These are phyloP conservation scores for Urophycis tenuis DNA, from an alignment of 2,797 vertebrate species.

Conservation along the genomic window DNA sequence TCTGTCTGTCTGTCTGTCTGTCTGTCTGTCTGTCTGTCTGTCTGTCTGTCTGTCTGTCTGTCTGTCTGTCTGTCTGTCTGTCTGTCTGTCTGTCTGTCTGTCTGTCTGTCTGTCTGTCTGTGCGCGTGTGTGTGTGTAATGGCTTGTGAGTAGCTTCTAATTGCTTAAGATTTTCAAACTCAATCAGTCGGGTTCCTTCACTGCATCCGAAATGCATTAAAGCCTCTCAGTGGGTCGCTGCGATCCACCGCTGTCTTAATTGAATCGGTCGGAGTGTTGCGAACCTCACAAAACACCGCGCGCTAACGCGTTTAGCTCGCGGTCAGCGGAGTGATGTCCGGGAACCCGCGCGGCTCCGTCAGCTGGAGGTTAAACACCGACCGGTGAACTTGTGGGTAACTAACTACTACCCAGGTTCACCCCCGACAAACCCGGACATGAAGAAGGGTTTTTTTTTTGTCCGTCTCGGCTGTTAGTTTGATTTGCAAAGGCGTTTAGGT, in stretches of 20 bases:
- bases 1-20: neutral
- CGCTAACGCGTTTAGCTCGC: neutral
- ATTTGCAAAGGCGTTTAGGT: no score
- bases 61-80: neutral
- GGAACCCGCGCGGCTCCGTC: neutral
- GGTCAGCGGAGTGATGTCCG: neutral
- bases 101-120: neutral
- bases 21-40: neutral
- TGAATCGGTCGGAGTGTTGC: neutral
- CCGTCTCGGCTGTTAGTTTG: no score
- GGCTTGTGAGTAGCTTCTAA: neutral
- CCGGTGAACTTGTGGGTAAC: neutral
- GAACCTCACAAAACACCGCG: no score
- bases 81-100: neutral
- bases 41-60: neutral
- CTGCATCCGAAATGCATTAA: neutral
- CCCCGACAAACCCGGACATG: no score
- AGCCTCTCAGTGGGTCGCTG: neutral
- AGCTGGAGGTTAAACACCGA: neutral
- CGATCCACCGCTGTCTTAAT: neutral
- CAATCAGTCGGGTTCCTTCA: neutral
- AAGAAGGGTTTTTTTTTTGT: no score
- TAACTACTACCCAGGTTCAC: no score
- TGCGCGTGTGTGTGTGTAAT: neutral
- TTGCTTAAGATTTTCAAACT: conserved; percentile 1